Base-by-base conservation (phyloP, 1,140 invertebrate genomes). In the Rhynchophorus ferrugineus region DNA sequence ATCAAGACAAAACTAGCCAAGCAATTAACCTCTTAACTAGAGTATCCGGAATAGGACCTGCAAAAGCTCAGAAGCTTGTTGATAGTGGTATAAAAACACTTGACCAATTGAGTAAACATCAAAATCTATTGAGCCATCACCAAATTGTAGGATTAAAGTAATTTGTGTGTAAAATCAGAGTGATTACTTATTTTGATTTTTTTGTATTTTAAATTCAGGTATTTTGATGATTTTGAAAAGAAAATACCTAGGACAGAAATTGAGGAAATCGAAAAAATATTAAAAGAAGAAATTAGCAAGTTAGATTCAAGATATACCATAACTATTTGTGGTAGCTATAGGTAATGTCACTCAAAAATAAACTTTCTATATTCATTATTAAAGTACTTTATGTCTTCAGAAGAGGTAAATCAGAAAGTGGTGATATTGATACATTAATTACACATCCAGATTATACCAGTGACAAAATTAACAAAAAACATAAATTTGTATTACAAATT, bases 131-230 rank as follows among this genome's bases (percentile, higher is more conserved):
- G 3, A 90, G 74, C 59, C 81, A 87, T 69, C 84, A 88, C 66
- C 87, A 91, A 66, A 68, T 76, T 48, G 79, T 89, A 63, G 87
- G 86, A 18, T 64, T 90, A 11, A 86, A 82, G 85, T 88, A 76
- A 69, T 73, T 39, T 5, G 35, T 21, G 37, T 41, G 44, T 20
- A 44, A 44, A 54, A 19, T 43, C 36, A 39, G 19, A 13, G 42
- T 17, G 2, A 46, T 22, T 54, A 6, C 29, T 39, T 43, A 18
- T n/a, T 6, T 1, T 2, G 24, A 34, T 38, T 14, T 39, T 7
- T 7, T 5, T 44, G 14, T 21, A 44, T 16, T 24, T 22, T 19
- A 37, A 35, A 22, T 51, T 17, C 43, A 83, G 82, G 63, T 76
- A 83, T 71, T 76, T 87, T 71, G 78, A 81, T 49, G 80, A 84